Conservation (phyloP, 1,140 invertebrate species). For the Cyclargus thomasi region DNA sequence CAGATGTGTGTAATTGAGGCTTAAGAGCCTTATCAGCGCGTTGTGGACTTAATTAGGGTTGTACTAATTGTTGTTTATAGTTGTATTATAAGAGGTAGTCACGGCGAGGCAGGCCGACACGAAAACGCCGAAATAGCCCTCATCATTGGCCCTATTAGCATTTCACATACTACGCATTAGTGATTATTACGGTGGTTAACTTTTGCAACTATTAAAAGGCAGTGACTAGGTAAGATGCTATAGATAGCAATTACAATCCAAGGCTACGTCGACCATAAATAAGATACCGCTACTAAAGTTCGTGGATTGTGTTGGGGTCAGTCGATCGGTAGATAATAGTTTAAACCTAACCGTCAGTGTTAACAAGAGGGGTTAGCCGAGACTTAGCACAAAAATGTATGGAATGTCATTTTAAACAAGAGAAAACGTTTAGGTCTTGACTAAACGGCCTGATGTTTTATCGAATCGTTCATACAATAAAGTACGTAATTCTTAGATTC, state of each 20-base stretch:
- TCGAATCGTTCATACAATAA: too few species aligned
- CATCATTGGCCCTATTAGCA: constrained; percentile 27
- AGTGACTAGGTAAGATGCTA: constrained; percentile 8
- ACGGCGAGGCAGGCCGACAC: constrained; percentile 27
- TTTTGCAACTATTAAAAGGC: constrained; percentile 14
- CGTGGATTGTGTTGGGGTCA: not conserved
- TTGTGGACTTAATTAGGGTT: constrained; percentile 56
- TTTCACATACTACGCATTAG: constrained; percentile 14
- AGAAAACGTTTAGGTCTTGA: too few species aligned
- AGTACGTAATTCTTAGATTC: too few species aligned
- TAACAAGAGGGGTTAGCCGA: too few species aligned
- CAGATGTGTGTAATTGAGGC: constrained; percentile 23
- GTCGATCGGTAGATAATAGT: too few species aligned
- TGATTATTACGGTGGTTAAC: constrained; percentile 15
- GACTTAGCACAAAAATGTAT: too few species aligned
- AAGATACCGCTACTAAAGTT: not conserved
- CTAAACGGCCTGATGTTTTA: too few species aligned
- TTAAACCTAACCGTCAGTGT: too few species aligned
- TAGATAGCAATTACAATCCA: constrained; percentile 11
- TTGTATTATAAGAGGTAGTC: constrained; percentile 25
- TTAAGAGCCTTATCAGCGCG: constrained; percentile 51
- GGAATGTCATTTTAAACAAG: too few species aligned
- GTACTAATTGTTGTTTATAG: constrained; percentile 57
- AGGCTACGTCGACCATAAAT: constrained; percentile 1
- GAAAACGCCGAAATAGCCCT: constrained; percentile 25